phyloP scores from a whole-genome alignment of 2,888 invertebrate genomes.

The Nomada ferruginata region DNA sequence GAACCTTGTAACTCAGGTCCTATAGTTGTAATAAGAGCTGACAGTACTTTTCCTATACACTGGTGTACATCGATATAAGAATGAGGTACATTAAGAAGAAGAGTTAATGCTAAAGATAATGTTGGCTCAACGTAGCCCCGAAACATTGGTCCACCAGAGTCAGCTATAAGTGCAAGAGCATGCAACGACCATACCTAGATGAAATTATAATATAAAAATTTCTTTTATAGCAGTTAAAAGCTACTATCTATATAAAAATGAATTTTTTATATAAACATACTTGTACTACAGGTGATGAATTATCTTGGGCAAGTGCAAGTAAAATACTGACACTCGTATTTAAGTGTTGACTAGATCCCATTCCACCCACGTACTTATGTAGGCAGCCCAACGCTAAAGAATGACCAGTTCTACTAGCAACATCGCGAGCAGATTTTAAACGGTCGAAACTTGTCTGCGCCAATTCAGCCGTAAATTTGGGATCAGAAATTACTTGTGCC shows the following conservation, averaged over 20 bases:
- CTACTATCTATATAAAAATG: neutral
- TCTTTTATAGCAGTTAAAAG: no score
- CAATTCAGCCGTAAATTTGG: conserved; percentile 94
- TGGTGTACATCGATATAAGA: conserved; percentile 96
- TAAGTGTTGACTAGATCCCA: conserved; percentile 97
- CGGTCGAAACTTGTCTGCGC: conserved; percentile 96
- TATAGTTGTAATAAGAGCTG: conserved; percentile 98
- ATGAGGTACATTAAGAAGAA: conserved; percentile 95
- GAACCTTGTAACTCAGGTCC: conserved; percentile 98
- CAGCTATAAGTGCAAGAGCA: conserved; percentile 97
- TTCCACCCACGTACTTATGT: conserved; percentile 97
- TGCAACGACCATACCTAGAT: conserved; percentile 97
- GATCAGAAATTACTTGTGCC: conserved; percentile 94
- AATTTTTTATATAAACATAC: conserved; percentile 82
- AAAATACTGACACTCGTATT: conserved; percentile 97
- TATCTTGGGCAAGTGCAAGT: conserved; percentile 96
- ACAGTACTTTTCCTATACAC: conserved; percentile 96
- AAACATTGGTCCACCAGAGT: conserved; percentile 99
- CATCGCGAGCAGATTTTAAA: conserved; percentile 94
- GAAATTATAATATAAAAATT: conserved; percentile 24
- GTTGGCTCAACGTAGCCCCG: conserved; percentile 98
- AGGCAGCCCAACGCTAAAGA: conserved; percentile 97
- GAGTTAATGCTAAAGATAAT: conserved; percentile 94
- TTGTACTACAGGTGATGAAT: conserved; percentile 97
- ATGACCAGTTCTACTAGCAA: conserved; percentile 93